These are phyloP conservation scores for Vannuccia rotundouncinata DNA, from an alignment of 2,888 invertebrate species.

Conservation along the genomic window DNA sequence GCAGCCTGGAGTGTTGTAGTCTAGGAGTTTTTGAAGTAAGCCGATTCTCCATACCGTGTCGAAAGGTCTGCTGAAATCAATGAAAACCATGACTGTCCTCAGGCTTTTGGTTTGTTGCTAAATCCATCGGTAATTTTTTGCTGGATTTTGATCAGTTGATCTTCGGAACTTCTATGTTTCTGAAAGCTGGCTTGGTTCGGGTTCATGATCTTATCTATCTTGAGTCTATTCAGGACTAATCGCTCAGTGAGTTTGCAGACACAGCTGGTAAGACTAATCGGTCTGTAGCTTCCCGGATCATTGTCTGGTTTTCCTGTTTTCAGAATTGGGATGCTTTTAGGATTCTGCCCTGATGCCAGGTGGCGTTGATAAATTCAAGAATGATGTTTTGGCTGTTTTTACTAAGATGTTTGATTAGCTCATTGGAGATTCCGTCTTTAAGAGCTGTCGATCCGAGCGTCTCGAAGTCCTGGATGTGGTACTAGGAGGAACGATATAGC, in stretches of 20 bases:
- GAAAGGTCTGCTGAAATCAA: not conserved
- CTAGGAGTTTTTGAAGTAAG: not conserved
- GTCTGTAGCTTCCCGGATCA: slow-evolving; percentile 43
- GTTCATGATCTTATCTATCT: not conserved
- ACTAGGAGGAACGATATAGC: too few relatives aligned
- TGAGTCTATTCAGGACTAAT: slow-evolving; percentile 43
- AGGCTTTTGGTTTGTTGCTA: not conserved
- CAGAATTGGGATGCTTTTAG: slow-evolving; percentile 41
- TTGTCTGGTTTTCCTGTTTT: slow-evolving; percentile 42
- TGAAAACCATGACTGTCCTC: not conserved
- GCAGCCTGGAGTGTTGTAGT: not conserved
- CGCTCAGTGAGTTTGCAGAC: slow-evolving; percentile 44
- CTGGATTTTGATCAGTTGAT: not conserved
- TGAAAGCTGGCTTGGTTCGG: not conserved
- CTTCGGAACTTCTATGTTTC: not conserved
- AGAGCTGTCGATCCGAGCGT: too few relatives aligned
- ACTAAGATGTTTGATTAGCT: not conserved
- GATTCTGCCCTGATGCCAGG: slow-evolving; percentile 37
- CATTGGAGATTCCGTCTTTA: not conserved
- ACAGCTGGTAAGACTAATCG: slow-evolving; percentile 45
- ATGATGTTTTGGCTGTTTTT: not conserved
- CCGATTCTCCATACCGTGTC: not conserved
- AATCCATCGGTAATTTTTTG: slow-evolving; percentile 9
- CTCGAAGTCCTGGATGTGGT: too few relatives aligned
- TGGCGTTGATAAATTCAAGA: not conserved